Evolutionary conservation across 2,888 invertebrate species (phyloP).

Genomic region (Aethes cnicana): DNA sequence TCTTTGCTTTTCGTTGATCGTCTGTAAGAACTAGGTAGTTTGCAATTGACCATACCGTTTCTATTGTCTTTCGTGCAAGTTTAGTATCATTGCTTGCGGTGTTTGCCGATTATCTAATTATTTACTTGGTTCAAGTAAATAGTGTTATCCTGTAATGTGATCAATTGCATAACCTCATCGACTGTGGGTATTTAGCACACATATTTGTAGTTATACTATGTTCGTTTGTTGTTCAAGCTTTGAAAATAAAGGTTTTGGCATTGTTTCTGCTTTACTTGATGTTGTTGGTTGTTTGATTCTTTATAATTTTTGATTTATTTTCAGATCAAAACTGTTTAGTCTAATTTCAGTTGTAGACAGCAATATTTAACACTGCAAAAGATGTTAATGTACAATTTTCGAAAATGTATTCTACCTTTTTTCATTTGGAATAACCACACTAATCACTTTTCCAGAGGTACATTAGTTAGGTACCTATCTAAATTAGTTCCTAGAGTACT

Average conservation of each 20-base stretch:
- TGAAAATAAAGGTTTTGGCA: not conserved
- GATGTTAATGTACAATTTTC: no score
- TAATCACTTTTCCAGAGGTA: no score
- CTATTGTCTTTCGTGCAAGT: constrained; percentile 13
- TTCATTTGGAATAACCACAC: no score
- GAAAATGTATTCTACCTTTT: no score
- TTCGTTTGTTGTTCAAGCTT: not conserved
- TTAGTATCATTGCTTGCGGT: constrained; percentile 1
- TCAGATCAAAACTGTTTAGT: not conserved
- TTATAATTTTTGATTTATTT: not conserved
- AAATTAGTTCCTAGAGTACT: not conserved
- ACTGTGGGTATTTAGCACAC: constrained; percentile 39
- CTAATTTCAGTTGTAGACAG: not conserved
- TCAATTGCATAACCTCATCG: constrained; percentile 35
- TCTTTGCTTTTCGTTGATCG: constrained; percentile 55
- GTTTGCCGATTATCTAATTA: constrained; percentile 8
- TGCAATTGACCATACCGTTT: constrained; percentile 23
- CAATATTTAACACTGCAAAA: not conserved
- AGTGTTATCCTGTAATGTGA: constrained; percentile 35
- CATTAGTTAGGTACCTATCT: not conserved
- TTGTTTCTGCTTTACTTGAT: not conserved
- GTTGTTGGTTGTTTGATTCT: not conserved
- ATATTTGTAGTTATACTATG: constrained; percentile 27
- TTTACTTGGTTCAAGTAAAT: constrained; percentile 17
- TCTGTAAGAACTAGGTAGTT: constrained; percentile 36